Evolutionary conservation across 2,888 invertebrate species (phyloP).

Genomic region (Leptinotarsa rubiginosa): DNA sequence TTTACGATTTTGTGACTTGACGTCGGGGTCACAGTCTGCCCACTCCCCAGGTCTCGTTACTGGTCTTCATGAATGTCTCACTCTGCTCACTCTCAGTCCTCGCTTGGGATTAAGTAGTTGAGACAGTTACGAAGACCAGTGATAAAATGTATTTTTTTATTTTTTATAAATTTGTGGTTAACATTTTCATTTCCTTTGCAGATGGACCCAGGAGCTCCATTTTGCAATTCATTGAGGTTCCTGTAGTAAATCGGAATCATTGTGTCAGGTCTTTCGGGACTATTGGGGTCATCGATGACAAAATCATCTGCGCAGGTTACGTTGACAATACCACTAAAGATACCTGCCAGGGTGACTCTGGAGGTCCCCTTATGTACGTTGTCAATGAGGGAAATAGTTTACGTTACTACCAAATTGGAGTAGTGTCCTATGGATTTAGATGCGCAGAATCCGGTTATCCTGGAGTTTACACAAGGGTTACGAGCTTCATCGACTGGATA

Average conservation of each 20-base stretch:
- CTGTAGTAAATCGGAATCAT: constrained; percentile 73
- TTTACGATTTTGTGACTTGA: too few relatives aligned
- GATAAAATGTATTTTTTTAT: too few relatives aligned
- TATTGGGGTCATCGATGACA: constrained; percentile 72
- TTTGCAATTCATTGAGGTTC: constrained; percentile 78
- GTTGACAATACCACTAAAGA: constrained; percentile 74
- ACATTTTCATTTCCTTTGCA: constrained; percentile 58
- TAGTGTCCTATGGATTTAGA: constrained; percentile 76
- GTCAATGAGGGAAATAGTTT: constrained; percentile 51
- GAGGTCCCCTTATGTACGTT: constrained; percentile 80
- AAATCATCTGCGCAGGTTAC: constrained; percentile 79
- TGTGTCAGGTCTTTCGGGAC: constrained; percentile 72
- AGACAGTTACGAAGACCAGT: too few relatives aligned
- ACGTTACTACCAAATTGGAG: constrained; percentile 72
- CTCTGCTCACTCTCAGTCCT: too few relatives aligned
- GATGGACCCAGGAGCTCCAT: constrained; percentile 76
- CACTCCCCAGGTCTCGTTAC: too few relatives aligned
- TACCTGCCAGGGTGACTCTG: constrained; percentile 85
- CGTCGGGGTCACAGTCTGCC: too few relatives aligned
- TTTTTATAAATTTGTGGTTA: neutral
- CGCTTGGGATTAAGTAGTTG: too few relatives aligned
- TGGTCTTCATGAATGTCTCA: too few relatives aligned
- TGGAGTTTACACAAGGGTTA: constrained; percentile 74
- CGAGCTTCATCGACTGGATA: constrained; percentile 75
- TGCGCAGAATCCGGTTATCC: constrained; percentile 74